A percentile compares a stretch with the other conserved stretches of the same genome.
Evolutionary conservation across 2,113 vertebrate genomes (phyloP).

Genomic region (Xiphophorus maculatus): DNA sequence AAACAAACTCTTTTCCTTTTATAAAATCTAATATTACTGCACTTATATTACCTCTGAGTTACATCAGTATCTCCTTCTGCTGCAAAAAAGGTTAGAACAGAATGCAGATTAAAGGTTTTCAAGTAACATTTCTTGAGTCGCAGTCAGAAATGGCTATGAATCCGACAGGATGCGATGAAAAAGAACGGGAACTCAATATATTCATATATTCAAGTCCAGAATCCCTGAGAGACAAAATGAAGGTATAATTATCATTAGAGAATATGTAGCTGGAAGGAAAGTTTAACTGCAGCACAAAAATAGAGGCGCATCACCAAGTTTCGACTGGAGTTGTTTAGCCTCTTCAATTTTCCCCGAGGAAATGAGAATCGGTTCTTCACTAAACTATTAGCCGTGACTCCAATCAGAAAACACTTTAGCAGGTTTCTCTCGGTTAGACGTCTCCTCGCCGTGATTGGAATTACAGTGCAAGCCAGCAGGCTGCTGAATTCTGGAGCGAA

Average conservation of each 20-base stretch:
- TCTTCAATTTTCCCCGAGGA: not conserved
- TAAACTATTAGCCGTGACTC: not conserved
- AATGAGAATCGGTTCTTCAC: not conserved
- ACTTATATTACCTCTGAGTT: not conserved
- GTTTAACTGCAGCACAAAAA: not conserved
- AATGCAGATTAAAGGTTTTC: not conserved
- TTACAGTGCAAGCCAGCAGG: not conserved
- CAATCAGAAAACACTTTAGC: slow-evolving; percentile 7
- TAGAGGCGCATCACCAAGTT: not conserved
- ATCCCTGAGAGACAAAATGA: no score
- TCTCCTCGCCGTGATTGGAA: slow-evolving; percentile 19
- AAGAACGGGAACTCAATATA: no score
- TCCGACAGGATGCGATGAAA: no score
- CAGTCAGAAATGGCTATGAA: no score
- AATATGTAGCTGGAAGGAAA: not conserved
- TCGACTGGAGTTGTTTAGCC: not conserved
- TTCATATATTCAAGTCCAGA: no score
- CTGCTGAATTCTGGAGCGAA: not conserved
- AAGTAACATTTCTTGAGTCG: not conserved
- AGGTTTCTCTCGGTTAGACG: not conserved
- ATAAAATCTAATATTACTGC: not conserved
- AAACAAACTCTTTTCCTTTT: not conserved
- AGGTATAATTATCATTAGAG: not conserved
- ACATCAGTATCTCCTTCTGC: not conserved
- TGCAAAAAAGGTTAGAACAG: not conserved